Evolutionary conservation across 2,888 invertebrate species (phyloP).

Genomic region (Drosophila limbata): DNA sequence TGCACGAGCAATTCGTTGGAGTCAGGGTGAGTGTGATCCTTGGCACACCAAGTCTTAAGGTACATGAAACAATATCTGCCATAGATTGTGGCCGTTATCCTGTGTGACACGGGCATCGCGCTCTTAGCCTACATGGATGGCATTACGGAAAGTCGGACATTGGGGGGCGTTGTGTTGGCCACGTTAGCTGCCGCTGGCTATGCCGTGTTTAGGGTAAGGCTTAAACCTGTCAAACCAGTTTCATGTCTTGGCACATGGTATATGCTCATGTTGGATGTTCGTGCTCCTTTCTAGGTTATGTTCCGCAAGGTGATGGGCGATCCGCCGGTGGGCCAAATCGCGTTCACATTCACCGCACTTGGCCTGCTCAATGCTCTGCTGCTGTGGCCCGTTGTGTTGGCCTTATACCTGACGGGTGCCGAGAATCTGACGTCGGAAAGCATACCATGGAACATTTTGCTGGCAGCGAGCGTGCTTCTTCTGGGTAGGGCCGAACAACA

Average conservation of each 20-base stretch:
- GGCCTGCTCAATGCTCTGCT: slow-evolving; percentile 95
- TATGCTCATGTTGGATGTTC: slow-evolving; percentile 49
- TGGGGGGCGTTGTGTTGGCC: slow-evolving; percentile 95
- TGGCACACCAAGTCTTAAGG: neutral
- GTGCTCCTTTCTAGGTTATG: slow-evolving; percentile 89
- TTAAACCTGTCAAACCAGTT: slow-evolving; percentile 23
- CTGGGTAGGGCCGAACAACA: slow-evolving; percentile 87
- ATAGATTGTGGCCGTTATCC: slow-evolving; percentile 97
- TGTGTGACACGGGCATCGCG: slow-evolving; percentile 97
- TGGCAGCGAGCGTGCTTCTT: slow-evolving; percentile 92
- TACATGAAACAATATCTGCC: neutral
- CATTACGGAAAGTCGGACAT: slow-evolving; percentile 94
- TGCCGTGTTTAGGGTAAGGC: slow-evolving; percentile 94
- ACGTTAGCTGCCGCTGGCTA: slow-evolving; percentile 96
- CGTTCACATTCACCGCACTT: slow-evolving; percentile 96
- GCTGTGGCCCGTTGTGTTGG: slow-evolving; percentile 96
- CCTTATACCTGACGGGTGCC: slow-evolving; percentile 93
- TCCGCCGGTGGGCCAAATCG: slow-evolving; percentile 95
- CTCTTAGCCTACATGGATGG: slow-evolving; percentile 98
- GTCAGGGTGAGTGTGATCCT: slow-evolving; percentile 90
- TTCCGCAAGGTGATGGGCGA: slow-evolving; percentile 98
- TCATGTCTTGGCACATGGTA: slow-evolving; percentile 44
- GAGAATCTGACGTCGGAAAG: slow-evolving; percentile 93
- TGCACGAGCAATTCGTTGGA: slow-evolving; percentile 98
- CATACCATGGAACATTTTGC: slow-evolving; percentile 94